Evolutionary conservation across 1,140 invertebrate species (phyloP).

Genomic region (Nasonia giraulti): DNA sequence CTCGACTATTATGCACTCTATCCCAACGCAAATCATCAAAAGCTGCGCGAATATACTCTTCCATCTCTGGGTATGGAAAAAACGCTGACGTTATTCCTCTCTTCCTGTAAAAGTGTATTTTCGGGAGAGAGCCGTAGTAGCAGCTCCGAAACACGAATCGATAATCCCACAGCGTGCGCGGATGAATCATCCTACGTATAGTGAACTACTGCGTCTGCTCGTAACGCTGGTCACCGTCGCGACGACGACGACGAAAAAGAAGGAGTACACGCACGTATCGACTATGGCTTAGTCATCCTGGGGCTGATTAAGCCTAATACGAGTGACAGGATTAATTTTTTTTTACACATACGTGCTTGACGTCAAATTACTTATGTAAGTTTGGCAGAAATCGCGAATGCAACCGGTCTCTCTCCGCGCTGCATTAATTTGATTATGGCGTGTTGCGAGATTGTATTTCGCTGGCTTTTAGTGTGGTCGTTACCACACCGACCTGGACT

Average conservation of each 20-base stretch:
- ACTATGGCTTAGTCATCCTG: background rate
- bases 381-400: background rate
- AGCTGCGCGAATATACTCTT: background rate
- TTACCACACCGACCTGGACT: no score
- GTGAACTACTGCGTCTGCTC: background rate
- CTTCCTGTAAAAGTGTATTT: background rate
- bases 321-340: background rate
- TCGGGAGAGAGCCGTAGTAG: background rate
- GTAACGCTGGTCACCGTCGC: background rate
- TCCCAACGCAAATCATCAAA: background rate
- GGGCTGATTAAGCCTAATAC: background rate
- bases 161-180: conserved; percentile 1
- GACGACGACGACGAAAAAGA: background rate
- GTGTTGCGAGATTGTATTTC: no score
- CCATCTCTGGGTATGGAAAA: background rate
- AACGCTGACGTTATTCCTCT: background rate
- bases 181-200: conserved; percentile 27
- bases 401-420: no score
- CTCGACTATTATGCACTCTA: no score
- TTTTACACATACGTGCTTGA: background rate
- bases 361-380: background rate
- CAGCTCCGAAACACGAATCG: background rate
- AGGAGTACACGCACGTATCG: background rate
- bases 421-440: no score
- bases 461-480: no score